Conservation (phyloP, 2,888 invertebrate genomes). For the Dolichomitus sp. region DNA sequence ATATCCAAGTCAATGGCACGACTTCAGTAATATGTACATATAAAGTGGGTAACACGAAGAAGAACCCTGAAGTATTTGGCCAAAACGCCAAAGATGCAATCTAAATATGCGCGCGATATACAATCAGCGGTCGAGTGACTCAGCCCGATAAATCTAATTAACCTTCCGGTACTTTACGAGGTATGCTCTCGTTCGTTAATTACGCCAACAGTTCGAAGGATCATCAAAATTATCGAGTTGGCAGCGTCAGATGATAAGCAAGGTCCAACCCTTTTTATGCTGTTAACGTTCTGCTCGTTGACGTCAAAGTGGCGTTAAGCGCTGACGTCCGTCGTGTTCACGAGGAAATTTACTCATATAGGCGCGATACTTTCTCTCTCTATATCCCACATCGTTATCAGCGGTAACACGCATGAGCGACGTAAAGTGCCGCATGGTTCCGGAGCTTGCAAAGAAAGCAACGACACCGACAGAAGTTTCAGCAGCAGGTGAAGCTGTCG, state of each 20-base stretch:
- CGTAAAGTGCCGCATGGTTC: conserved; percentile 5
- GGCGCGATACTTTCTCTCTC: conserved; percentile 21
- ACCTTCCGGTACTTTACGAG: conserved; percentile 1
- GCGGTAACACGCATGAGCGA: conserved; percentile 62
- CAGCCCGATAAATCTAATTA: conserved; percentile 50
- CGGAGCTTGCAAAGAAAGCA: conserved; percentile 34
- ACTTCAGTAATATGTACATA: background rate
- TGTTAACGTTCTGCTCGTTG: conserved; percentile 25
- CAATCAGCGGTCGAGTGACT: conserved; percentile 38
- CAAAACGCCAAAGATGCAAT: conserved; percentile 21
- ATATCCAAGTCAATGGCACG: background rate
- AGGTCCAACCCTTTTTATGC: background rate
- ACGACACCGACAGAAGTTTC: conserved; percentile 18
- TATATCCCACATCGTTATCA: conserved; percentile 51
- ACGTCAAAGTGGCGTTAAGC: conserved; percentile 35
- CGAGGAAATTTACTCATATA: background rate
- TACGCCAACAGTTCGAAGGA: conserved; percentile 8
- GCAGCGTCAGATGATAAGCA: background rate
- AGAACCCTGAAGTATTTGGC: conserved; percentile 30
- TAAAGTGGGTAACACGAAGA: conserved; percentile 16
- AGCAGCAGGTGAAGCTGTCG: conserved; percentile 75
- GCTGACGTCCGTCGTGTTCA: conserved; percentile 20
- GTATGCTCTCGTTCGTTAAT: conserved; percentile 37
- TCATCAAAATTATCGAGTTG: conserved; percentile 13
- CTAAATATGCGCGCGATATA: conserved; percentile 34